A percentile compares a stretch with the other conserved stretches of the same genome.
These are phyloP conservation scores for Alviniconcha strummeri DNA, from an alignment of 2,888 invertebrate species.

Conservation along the genomic window DNA sequence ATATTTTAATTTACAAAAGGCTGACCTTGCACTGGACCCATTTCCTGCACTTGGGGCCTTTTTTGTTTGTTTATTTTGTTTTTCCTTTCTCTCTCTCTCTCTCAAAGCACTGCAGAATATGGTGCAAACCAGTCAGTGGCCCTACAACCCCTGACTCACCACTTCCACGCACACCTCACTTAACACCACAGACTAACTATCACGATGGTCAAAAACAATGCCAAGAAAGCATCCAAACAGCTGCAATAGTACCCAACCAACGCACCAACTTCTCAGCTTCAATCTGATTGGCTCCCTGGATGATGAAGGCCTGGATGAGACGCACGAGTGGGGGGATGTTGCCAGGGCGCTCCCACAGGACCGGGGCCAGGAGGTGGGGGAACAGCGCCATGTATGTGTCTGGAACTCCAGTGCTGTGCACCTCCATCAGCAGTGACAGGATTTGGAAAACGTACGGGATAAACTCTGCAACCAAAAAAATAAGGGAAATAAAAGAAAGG, in stretches of 20 bases:
- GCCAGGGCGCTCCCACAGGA: constrained; percentile 94
- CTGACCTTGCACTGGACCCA: too few relatives aligned
- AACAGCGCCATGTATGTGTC: constrained; percentile 92
- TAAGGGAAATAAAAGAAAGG: neutral
- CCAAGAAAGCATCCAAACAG: too few relatives aligned
- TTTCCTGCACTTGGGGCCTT: too few relatives aligned
- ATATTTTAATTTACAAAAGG: too few relatives aligned
- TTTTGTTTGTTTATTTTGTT: too few relatives aligned
- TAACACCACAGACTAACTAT: too few relatives aligned
- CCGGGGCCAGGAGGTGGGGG: constrained; percentile 90
- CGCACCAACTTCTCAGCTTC: constrained; percentile 68
- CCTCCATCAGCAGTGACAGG: constrained; percentile 90
- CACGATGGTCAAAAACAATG: too few relatives aligned
- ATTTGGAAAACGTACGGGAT: constrained; percentile 99
- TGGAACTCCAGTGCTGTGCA: constrained; percentile 75
- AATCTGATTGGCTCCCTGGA: constrained; percentile 81
- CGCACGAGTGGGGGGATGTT: constrained; percentile 95
- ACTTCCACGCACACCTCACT: too few relatives aligned
- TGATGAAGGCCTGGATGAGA: constrained; percentile 90
- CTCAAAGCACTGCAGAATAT: too few relatives aligned
- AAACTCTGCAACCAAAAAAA: constrained; percentile 82
- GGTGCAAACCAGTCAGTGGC: too few relatives aligned
- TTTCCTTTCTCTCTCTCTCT: too few relatives aligned
- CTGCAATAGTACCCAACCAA: neutral
- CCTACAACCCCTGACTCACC: too few relatives aligned